Evolutionary conservation across 2,113 vertebrate genomes (phyloP).

Genomic region (Thamnaconus septentrionalis): DNA sequence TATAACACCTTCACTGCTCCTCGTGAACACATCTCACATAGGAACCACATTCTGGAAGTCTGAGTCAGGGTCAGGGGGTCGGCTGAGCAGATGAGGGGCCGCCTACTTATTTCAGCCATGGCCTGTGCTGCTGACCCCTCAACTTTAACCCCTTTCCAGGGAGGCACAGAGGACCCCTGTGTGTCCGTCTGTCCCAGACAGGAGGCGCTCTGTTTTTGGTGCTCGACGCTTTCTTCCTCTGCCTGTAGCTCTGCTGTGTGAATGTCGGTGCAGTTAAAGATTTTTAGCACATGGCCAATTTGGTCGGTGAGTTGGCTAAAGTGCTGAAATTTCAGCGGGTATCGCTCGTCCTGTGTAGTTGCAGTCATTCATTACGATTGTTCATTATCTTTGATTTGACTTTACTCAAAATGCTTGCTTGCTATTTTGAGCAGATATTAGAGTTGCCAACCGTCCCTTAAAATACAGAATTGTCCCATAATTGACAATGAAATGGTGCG

Average conservation of each 20-base stretch:
- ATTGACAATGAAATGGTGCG: too few species aligned
- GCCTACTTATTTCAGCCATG: slow-evolving; percentile 45
- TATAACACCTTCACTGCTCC: slow-evolving; percentile 37
- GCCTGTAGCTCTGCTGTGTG: not conserved
- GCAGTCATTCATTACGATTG: too few species aligned
- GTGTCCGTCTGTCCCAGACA: slow-evolving; percentile 47
- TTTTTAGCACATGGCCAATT: not conserved
- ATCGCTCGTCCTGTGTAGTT: too few species aligned
- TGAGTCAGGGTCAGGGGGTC: slow-evolving; percentile 49
- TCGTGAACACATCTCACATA: slow-evolving; percentile 60
- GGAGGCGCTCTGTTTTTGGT: slow-evolving; percentile 44
- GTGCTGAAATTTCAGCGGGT: too few species aligned
- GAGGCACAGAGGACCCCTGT: slow-evolving; percentile 48
- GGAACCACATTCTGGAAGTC: slow-evolving; percentile 61
- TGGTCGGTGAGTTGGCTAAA: too few species aligned
- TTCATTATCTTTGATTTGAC: too few species aligned
- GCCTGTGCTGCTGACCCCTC: slow-evolving; percentile 44
- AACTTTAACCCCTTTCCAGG: slow-evolving; percentile 26
- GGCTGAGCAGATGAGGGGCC: slow-evolving; percentile 25
- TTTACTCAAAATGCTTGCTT: too few species aligned
- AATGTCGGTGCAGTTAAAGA: not conserved
- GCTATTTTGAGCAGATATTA: too few species aligned
- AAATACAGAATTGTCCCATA: too few species aligned
- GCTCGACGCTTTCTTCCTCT: slow-evolving; percentile 3
- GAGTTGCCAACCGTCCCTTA: too few species aligned